phyloP scores from a whole-genome alignment of 2,113 vertebrate species.

The Passerina amoena region DNA sequence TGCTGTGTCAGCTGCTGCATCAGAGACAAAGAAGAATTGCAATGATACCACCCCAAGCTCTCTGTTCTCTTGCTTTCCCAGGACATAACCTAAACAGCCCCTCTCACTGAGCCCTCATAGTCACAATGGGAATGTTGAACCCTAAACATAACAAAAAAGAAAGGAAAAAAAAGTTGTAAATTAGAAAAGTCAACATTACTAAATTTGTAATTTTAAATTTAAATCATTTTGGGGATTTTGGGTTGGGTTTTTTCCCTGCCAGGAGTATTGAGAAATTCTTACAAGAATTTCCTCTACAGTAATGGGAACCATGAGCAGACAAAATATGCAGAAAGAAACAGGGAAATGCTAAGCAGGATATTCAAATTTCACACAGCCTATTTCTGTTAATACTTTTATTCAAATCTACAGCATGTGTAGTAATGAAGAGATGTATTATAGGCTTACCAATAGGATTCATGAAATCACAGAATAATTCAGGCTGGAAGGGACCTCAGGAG shows the following conservation, averaged over 20 bases:
- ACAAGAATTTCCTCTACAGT: neutral
- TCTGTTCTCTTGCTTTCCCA: neutral
- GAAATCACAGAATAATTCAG: neutral
- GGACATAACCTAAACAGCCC: neutral
- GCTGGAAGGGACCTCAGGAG: neutral
- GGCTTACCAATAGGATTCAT: neutral
- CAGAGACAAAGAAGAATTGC: neutral
- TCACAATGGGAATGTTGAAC: neutral
- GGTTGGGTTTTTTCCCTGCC: neutral
- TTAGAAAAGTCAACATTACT: neutral
- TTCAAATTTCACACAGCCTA: neutral
- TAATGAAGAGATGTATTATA: conserved; percentile 3
- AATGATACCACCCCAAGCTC: neutral
- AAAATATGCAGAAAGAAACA: neutral
- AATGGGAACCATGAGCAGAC: neutral
- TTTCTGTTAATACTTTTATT: neutral
- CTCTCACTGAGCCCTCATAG: neutral
- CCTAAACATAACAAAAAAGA: neutral
- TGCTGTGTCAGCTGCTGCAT: neutral
- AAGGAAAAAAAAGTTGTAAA: neutral
- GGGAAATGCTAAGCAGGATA: neutral
- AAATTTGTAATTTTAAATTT: neutral
- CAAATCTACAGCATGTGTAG: neutral
- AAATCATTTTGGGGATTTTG: accelerated
- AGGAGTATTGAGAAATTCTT: neutral